phyloP scores from a whole-genome alignment of 2,888 invertebrate species.

The Crossocerus cetratus region DNA sequence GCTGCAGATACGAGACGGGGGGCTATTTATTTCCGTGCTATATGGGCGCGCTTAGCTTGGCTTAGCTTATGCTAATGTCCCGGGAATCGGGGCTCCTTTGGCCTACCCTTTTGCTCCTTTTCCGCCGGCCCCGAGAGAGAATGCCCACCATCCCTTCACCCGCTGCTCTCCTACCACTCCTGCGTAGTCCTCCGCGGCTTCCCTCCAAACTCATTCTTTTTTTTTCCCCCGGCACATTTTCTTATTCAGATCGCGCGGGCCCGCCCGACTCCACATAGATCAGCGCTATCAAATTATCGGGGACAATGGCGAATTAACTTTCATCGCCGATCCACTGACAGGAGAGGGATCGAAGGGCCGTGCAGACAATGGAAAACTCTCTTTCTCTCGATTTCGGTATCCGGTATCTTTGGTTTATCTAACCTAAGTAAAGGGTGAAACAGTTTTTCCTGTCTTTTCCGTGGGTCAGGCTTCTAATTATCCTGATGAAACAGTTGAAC shows the following conservation, averaged over 20 bases:
- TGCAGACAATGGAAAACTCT: too few relatives aligned
- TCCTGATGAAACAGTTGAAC: conserved; percentile 66
- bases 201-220: background rate
- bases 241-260: too few relatives aligned
- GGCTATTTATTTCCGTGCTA: conserved; percentile 74
- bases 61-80: conserved; percentile 74
- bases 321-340: too few relatives aligned
- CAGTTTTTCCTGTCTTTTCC: conserved; percentile 44
- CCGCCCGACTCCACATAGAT: too few relatives aligned
- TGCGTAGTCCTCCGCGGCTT: background rate
- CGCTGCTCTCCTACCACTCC: conserved; percentile 16
- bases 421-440: conserved; percentile 16
- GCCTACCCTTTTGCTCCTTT: conserved; percentile 44
- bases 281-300: too few relatives aligned
- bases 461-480: conserved; percentile 66
- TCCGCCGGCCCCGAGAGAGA: conserved; percentile 45
- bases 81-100: conserved; percentile 60
- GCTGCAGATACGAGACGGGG: conserved; percentile 65
- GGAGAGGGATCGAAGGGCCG: too few relatives aligned
- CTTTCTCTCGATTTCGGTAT: too few relatives aligned
- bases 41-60: conserved; percentile 71
- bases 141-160: conserved; percentile 19
- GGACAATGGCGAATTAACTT: too few relatives aligned
- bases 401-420: background rate
- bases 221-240: too few relatives aligned